Evolutionary conservation across 2,113 vertebrate genomes (phyloP).

Genomic region (Plecturocebus donacophilus): DNA sequence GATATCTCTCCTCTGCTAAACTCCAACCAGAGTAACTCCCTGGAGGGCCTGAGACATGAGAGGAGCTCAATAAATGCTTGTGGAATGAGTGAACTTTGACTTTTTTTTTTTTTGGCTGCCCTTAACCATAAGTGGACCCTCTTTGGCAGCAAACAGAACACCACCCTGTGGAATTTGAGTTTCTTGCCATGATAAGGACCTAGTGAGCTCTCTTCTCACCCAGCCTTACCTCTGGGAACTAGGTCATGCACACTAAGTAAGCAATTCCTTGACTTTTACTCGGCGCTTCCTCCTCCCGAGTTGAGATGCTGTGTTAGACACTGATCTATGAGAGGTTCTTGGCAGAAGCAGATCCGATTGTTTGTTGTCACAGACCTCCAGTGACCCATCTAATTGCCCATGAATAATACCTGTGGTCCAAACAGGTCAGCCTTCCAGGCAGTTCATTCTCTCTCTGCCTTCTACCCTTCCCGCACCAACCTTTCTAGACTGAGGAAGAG

Average conservation of each 20-base stretch:
- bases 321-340: background rate
- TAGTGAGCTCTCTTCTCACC: conserved; percentile 21
- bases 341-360: background rate
- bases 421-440: background rate
- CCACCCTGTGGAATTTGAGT: conserved; percentile 53
- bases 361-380: background rate
- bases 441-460: background rate
- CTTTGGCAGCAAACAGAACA: conserved; percentile 17
- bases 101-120: background rate
- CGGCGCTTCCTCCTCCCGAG: background rate
- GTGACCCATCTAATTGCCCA: background rate
- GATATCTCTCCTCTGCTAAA: background rate
- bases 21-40: background rate
- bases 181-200: conserved; percentile 53
- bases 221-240: conserved; percentile 59
- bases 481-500: background rate
- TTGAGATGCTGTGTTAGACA: background rate
- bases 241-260: conserved; percentile 74
- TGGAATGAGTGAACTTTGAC: conserved; percentile 42
- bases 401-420: background rate
- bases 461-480: background rate
- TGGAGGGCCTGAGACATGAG: background rate
- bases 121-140: conserved; percentile 23
- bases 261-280: conserved; percentile 66
- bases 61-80: conserved; percentile 46